Evolutionary conservation across 2,113 vertebrate genomes (phyloP).

Genomic region (Holacanthus passer): DNA sequence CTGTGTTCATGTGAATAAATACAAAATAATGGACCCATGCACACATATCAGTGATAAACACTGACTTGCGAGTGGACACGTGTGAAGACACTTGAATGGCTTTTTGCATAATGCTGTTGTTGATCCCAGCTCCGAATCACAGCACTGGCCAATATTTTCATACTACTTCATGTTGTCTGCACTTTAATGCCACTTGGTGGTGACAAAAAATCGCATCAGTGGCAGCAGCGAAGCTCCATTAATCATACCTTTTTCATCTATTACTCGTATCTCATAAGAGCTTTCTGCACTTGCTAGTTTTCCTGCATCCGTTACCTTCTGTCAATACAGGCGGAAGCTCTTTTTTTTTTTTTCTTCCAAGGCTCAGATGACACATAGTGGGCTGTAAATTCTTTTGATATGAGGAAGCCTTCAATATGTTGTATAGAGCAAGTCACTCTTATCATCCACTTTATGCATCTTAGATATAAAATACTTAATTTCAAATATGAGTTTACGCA

Average conservation of each 20-base stretch:
- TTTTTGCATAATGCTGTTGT: too few relatives aligned
- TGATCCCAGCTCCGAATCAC: not conserved
- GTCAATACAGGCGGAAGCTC: not conserved
- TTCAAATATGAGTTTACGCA: not conserved
- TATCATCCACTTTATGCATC: too few relatives aligned
- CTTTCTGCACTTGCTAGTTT: slow-evolving; percentile 20
- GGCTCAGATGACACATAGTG: not conserved
- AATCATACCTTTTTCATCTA: slow-evolving; percentile 20
- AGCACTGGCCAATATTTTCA: not conserved
- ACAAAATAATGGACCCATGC: not conserved
- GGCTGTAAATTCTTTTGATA: not conserved
- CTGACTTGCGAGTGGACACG: not conserved
- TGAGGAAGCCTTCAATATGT: not conserved
- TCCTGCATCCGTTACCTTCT: slow-evolving; percentile 44
- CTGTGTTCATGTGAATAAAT: too few relatives aligned
- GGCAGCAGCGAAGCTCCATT: not conserved
- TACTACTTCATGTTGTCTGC: not conserved
- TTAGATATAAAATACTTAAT: not conserved
- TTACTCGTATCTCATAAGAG: slow-evolving; percentile 22
- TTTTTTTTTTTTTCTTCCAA: not conserved
- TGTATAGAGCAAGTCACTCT: too few relatives aligned
- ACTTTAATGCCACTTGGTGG: slow-evolving; percentile 31
- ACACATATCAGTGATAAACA: not conserved
- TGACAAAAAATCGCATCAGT: slow-evolving; percentile 27
- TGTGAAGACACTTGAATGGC: too few relatives aligned